Conservation (phyloP, 2,797 vertebrate genomes). For the Eulemur albifrons region DNA sequence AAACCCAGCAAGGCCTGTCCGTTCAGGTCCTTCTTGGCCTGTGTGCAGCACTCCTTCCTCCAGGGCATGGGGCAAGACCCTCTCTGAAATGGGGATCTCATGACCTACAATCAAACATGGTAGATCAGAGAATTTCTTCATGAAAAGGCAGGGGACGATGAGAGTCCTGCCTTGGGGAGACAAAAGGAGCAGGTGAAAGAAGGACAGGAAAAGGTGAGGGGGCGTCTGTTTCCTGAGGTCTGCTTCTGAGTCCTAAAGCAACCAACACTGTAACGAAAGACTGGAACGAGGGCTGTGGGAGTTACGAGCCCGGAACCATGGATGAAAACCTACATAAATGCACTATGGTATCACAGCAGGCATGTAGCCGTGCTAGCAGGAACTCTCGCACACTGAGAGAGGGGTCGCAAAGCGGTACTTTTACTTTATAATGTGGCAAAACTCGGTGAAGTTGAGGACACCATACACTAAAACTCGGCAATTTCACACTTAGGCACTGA, state of each 20-base stretch:
- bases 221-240: neutral
- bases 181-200: neutral
- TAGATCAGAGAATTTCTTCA: neutral
- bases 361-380: neutral
- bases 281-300: neutral
- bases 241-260: neutral
- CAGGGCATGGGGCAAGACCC: neutral
- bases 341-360: neutral
- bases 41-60: neutral
- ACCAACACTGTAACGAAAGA: neutral
- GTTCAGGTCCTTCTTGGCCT: too few relatives aligned
- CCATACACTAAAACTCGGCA: accelerated
- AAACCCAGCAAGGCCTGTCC: neutral
- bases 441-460: neutral
- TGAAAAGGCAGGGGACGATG: neutral
- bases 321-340: neutral
- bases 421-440: neutral
- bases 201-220: neutral
- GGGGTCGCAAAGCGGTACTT: neutral
- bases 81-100: neutral
- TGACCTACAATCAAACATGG: neutral
- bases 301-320: accelerated
- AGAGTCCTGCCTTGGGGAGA: neutral
- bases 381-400: neutral
- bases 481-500: neutral